Percentiles rank a stretch among this genome's conserved stretches.
These are phyloP conservation scores for Gobiocypris rarus DNA, from an alignment of 2,113 vertebrate genomes.

Conservation along the genomic window DNA sequence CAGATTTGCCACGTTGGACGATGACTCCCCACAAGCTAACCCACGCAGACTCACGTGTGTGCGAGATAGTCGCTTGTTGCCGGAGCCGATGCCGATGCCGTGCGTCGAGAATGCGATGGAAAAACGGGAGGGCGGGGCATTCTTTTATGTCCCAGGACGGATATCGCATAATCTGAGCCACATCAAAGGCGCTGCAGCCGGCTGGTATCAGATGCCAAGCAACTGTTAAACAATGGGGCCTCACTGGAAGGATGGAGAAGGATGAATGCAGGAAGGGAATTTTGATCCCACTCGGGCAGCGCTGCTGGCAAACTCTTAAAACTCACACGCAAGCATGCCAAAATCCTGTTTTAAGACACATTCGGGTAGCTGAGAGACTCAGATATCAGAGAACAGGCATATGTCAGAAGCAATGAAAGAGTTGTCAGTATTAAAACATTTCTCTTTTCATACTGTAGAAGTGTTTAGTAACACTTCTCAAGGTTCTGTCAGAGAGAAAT, in stretches of 20 bases:
- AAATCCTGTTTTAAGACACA: constrained; percentile 25
- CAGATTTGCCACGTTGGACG: constrained; percentile 67
- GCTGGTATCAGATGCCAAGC: constrained; percentile 73
- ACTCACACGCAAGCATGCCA: constrained; percentile 22
- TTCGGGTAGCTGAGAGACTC: background rate
- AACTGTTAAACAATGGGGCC: constrained; percentile 76
- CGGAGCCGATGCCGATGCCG: constrained; percentile 29
- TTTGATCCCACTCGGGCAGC: constrained; percentile 60
- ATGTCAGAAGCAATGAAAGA: constrained; percentile 32
- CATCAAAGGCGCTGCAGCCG: constrained; percentile 74
- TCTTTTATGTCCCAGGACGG: constrained; percentile 70
- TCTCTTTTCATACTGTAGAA: constrained; percentile 14
- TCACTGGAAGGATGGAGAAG: constrained; percentile 75
- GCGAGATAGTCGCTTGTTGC: constrained; percentile 59
- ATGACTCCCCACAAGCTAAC: constrained; percentile 32
- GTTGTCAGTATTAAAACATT: constrained; percentile 27
- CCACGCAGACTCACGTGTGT: constrained; percentile 56
- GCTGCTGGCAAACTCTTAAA: constrained; percentile 64
- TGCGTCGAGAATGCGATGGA: constrained; percentile 40
- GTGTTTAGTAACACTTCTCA: constrained; percentile 39
- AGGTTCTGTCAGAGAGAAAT: constrained; percentile 38
- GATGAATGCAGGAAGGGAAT: constrained; percentile 72
- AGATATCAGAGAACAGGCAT: constrained; percentile 50
- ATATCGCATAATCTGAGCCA: constrained; percentile 72
- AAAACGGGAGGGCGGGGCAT: constrained; percentile 44